phyloP scores from a whole-genome alignment of 2,888 invertebrate genomes.

The Nasonia oneida region DNA sequence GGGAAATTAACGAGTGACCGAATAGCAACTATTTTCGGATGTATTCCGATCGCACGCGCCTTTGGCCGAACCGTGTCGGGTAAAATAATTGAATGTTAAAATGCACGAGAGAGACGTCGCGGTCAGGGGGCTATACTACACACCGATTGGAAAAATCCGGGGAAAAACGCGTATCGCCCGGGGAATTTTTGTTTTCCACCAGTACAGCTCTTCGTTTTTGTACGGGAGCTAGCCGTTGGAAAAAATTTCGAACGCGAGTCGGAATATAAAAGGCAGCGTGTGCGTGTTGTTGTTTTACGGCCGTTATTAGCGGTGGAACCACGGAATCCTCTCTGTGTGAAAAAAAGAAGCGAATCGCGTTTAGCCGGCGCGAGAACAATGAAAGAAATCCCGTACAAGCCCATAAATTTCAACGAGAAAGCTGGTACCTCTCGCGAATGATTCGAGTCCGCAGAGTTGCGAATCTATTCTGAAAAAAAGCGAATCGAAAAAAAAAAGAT shows the following conservation, averaged over 20 bases:
- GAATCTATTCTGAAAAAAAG: background rate
- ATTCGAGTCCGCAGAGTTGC: too few relatives aligned
- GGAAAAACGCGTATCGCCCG: background rate
- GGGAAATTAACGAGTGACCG: conserved; percentile 43
- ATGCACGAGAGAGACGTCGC: conserved; percentile 14
- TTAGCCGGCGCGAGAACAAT: background rate
- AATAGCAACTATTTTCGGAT: conserved; percentile 40
- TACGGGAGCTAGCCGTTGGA: background rate
- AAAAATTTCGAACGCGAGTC: background rate
- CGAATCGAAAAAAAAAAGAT: too few relatives aligned
- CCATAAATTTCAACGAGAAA: conserved; percentile 37
- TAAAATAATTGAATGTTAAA: conserved; percentile 49
- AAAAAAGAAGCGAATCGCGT: background rate
- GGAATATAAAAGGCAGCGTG: background rate
- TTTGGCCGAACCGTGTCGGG: background rate
- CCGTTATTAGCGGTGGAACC: background rate
- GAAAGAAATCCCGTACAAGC: conserved; percentile 17
- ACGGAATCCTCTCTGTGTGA: too few relatives aligned
- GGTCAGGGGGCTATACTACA: too few relatives aligned
- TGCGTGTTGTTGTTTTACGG: background rate
- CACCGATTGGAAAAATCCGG: conserved; percentile 9
- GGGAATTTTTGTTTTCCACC: background rate
- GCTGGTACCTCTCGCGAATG: background rate
- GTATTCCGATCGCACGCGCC: conserved; percentile 5
- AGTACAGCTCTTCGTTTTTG: background rate